Evolutionary conservation across 2,113 vertebrate species (phyloP).

Genomic region (Progne subis): DNA sequence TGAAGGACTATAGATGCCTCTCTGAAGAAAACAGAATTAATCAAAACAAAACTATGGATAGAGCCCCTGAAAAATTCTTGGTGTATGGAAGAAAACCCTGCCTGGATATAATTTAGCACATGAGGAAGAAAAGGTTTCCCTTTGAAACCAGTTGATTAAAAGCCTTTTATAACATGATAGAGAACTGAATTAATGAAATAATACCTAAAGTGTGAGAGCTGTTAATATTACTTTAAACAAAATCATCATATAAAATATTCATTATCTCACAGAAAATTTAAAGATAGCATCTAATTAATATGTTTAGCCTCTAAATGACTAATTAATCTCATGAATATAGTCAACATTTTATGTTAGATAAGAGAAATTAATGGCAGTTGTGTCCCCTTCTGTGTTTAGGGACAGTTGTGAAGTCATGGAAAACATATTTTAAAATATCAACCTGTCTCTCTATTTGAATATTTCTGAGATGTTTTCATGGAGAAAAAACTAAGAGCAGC

Average conservation of each 20-base stretch:
- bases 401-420: background rate
- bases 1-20: background rate
- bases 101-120: background rate
- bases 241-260: background rate
- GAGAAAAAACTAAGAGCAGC: background rate
- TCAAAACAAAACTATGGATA: background rate
- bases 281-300: conserved; percentile 5
- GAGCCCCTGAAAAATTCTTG: background rate
- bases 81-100: background rate
- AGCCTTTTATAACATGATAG: background rate
- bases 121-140: background rate
- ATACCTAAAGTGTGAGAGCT: background rate
- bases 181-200: background rate
- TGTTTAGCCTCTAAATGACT: background rate
- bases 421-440: background rate
- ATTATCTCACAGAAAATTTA: background rate
- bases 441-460: background rate
- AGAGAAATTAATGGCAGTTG: background rate
- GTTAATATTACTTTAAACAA: background rate
- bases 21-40: background rate
- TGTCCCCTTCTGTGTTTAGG: background rate
- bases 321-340: background rate
- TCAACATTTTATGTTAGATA: background rate
- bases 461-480: background rate
- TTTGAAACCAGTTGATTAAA: background rate